Percentiles rank a stretch among this genome's conserved stretches.
Evolutionary conservation across 2,888 invertebrate species (phyloP).

Genomic region (Dorcus parallelipipedus): DNA sequence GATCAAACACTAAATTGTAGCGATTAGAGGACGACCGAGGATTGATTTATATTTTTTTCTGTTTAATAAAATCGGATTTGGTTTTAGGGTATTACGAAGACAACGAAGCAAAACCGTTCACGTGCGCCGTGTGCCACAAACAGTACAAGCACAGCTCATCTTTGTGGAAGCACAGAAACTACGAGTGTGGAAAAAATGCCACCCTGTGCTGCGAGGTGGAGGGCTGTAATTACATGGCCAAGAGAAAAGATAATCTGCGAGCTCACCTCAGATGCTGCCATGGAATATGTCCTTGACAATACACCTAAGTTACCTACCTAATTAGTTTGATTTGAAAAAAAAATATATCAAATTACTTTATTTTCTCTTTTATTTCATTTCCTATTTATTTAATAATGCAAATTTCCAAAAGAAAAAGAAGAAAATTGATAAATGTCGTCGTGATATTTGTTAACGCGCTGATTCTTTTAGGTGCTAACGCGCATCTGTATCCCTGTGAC

Average conservation of each 20-base stretch:
- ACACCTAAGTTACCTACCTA: not conserved
- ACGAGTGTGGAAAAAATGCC: constrained; percentile 65
- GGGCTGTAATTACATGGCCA: constrained; percentile 66
- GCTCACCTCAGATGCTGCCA: constrained; percentile 4
- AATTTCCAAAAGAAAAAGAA: not conserved
- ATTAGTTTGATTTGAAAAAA: too few relatives aligned
- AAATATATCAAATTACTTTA: not conserved
- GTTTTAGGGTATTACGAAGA: constrained; percentile 2
- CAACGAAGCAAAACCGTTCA: constrained; percentile 1
- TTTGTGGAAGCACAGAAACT: constrained; percentile 64
- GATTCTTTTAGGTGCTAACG: not conserved
- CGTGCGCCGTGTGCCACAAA: constrained; percentile 66
- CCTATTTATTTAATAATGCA: not conserved
- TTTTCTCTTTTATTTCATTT: not conserved
- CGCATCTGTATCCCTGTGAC: constrained; percentile 3
- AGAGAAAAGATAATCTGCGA: constrained; percentile 73
- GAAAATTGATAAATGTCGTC: too few relatives aligned
- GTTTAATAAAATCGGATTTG: not conserved
- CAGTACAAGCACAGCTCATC: constrained; percentile 70
- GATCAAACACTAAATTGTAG: too few relatives aligned
- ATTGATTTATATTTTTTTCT: not conserved
- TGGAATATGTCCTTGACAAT: not conserved
- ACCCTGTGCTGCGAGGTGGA: constrained; percentile 58
- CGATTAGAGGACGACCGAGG: not conserved
- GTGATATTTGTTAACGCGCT: too few relatives aligned